Conservation (phyloP, 2,113 vertebrate genomes). For the Brachypteracias leptosomus region DNA sequence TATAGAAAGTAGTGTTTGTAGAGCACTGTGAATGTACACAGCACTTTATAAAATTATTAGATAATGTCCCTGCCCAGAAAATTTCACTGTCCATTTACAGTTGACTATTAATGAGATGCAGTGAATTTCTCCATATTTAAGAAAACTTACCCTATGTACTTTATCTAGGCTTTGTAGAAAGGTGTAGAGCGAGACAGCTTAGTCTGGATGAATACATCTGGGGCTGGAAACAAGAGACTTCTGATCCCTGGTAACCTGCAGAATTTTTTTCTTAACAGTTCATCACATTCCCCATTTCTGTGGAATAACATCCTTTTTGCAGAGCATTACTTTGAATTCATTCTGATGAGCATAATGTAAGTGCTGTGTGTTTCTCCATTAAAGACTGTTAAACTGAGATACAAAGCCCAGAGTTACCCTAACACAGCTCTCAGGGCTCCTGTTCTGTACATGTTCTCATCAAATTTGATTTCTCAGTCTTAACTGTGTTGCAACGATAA, state of each 20-base stretch:
- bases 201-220: neutral
- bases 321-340: constrained; percentile 1
- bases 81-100: neutral
- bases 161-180: neutral
- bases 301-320: neutral
- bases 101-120: constrained; percentile 20
- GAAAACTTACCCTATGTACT: neutral
- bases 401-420: neutral
- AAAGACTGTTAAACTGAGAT: neutral
- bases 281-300: neutral
- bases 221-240: neutral
- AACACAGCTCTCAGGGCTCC: neutral
- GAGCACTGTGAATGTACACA: constrained; percentile 41
- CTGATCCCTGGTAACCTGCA: neutral
- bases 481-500: neutral
- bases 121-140: constrained; percentile 17
- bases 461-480: neutral
- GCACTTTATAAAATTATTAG: constrained; percentile 46
- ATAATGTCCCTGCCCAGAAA: neutral
- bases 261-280: neutral
- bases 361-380: neutral
- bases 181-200: neutral
- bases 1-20: constrained; percentile 13
- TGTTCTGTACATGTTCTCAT: neutral
- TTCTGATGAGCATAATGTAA: neutral